Percentiles rank a stretch among this genome's conserved stretches.
Conservation (phyloP, 2,888 invertebrate species). For the Epiperipatus broadwayi region DNA sequence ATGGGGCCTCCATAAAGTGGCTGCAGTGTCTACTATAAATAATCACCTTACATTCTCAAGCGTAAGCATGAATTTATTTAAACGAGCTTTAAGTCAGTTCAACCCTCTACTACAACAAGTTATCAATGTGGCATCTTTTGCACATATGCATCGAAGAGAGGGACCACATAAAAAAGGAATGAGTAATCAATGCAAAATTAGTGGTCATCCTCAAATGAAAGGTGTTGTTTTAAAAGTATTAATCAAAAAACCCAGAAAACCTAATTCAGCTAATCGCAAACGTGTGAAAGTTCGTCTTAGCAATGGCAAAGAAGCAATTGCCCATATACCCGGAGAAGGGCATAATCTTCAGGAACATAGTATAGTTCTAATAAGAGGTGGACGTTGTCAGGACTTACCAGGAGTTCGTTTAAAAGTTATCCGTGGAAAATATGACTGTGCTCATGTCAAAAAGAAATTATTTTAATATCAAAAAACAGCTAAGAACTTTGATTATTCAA, state of each 20-base stretch:
- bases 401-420: conserved; percentile 88
- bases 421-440: conserved; percentile 80
- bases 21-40: no score
- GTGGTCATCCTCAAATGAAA: conserved; percentile 64
- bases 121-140: no score
- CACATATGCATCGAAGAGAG: no score
- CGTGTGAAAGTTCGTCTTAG: conserved; percentile 85
- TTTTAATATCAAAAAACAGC: no score
- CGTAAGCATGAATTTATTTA: no score
- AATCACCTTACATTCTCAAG: no score
- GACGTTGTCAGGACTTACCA: conserved; percentile 73
- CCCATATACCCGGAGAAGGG: conserved; percentile 87
- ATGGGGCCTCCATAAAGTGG: no score
- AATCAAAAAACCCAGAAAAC: conserved; percentile 94
- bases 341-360: conserved; percentile 95
- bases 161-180: no score
- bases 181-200: no score
- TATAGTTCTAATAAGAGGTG: conserved; percentile 67
- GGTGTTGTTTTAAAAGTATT: conserved; percentile 75
- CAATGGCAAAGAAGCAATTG: conserved; percentile 75
- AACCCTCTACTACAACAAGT: no score
- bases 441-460: conserved; percentile 54
- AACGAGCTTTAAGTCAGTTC: no score
- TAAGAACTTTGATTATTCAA: no score
- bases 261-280: conserved; percentile 95